phyloP scores from a whole-genome alignment of 2,888 invertebrate genomes.

The Phalera bucephala region DNA sequence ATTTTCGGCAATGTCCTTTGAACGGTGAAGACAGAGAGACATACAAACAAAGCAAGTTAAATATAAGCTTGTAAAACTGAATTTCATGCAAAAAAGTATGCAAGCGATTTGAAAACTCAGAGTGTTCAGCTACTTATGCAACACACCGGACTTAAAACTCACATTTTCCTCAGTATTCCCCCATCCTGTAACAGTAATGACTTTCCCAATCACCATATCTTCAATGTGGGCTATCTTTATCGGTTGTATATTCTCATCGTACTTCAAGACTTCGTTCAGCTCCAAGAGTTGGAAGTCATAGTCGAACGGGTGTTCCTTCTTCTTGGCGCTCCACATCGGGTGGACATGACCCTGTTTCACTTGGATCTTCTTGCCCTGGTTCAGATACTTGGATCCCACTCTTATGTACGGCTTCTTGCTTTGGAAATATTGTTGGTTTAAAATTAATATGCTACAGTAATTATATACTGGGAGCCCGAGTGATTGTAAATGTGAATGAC shows the following conservation, averaged over 20 bases:
- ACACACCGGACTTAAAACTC: no score
- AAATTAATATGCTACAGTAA: no score
- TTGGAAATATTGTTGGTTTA: constrained; percentile 20
- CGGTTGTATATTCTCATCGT: constrained; percentile 57
- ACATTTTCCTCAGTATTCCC: constrained; percentile 72
- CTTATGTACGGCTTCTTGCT: constrained; percentile 64
- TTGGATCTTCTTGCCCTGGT: constrained; percentile 47
- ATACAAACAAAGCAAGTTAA: no score
- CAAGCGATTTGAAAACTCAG: no score
- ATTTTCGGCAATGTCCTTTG: no score
- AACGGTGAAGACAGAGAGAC: no score
- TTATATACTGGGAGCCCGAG: no score
- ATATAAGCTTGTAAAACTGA: no score
- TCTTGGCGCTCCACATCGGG: constrained; percentile 52
- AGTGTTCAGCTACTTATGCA: no score
- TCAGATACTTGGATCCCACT: constrained; percentile 65
- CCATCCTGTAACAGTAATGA: constrained; percentile 73
- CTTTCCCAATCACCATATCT: constrained; percentile 69
- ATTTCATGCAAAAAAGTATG: no score
- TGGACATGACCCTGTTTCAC: constrained; percentile 52
- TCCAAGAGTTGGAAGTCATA: constrained; percentile 70
- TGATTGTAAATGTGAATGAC: no score
- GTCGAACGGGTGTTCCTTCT: constrained; percentile 69
- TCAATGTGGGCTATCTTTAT: constrained; percentile 65
- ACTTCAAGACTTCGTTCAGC: constrained; percentile 48